Base-by-base conservation (phyloP, 2,888 invertebrate species). In the Papilio protenor region DNA sequence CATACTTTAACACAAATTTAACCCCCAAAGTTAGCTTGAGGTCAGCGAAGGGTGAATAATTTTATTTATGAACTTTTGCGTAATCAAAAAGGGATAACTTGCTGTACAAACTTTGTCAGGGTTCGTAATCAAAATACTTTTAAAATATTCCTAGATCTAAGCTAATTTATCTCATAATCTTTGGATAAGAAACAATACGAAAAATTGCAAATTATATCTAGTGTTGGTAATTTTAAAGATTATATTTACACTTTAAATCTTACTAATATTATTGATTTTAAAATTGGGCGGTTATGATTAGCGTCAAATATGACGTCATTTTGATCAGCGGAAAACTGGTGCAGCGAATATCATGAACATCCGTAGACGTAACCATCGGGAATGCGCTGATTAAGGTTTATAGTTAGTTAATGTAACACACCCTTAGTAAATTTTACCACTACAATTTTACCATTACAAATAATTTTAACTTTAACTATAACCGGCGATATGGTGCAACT, bases 21-120 rank as follows among this genome's bases (percentile, higher is more conserved):
- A 73, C 57, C 73, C 69, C 8, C 40, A 69, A 75, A 75, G 75
- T 75, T 75, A 21, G 75, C 23, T 57, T 45, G 69, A 40, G 69
- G 55, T 75, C 69, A 66, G 75, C 49, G 55, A 57, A 55, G 75
- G 75, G 66, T 69, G 75, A 69, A 75, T 75, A 75, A 75, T 75
- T 75, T 55, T 69, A 69, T 75, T 75, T 75, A 75, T 69, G 69
- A 75, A 69, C 75, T 69, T 69, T 75, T 40, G 59, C 59, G 66
- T 75, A 69, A 75, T 75, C 75, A 55, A 40, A 45, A 69, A 75
- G 55, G 75, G 66, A 69, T 69, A 69, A 69, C 64, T 66, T 66
- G 64, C 64, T 40, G 11, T n/a, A n/a, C 66, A 69, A 69, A 69
- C 66, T 69, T 69, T n/a, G n/a, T 12, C 66, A 45, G 66, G 11